phyloP scores from a whole-genome alignment of 1,140 invertebrate genomes.

The Temnothorax nylanderi region DNA sequence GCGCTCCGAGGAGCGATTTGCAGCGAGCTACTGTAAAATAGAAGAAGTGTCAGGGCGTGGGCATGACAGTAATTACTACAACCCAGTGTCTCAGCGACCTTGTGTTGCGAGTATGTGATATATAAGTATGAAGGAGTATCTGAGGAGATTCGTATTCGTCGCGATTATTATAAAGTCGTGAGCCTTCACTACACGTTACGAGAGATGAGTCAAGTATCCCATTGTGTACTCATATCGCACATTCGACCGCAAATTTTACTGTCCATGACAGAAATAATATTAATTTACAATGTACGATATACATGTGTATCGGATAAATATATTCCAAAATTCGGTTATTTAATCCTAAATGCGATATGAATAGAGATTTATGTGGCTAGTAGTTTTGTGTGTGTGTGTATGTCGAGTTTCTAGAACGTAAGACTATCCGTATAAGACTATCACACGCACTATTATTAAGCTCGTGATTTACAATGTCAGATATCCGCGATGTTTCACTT shows the following conservation, averaged over 20 bases:
- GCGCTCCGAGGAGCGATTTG: constrained; percentile 59
- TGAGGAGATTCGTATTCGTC: constrained; percentile 7
- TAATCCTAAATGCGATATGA: constrained; percentile 37
- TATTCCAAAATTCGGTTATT: neutral
- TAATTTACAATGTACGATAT: neutral
- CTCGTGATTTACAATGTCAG: constrained; percentile 6
- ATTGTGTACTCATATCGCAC: constrained; percentile 27
- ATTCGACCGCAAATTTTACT: neutral
- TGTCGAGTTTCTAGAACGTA: neutral
- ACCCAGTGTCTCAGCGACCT: constrained; percentile 86
- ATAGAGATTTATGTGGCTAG: neutral
- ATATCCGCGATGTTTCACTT: constrained; percentile 1
- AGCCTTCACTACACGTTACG: neutral
- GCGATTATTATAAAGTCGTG: constrained; percentile 8
- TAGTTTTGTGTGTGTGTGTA: neutral
- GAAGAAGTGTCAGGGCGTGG: constrained; percentile 82
- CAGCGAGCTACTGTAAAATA: constrained; percentile 66
- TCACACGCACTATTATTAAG: constrained; percentile 26
- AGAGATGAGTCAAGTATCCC: constrained; percentile 1
- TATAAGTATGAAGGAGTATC: constrained; percentile 41
- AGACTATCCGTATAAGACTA: neutral
- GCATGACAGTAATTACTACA: constrained; percentile 82
- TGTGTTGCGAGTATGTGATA: constrained; percentile 68
- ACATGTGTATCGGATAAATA: neutral
- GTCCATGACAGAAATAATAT: neutral